phyloP scores from a whole-genome alignment of 2,888 invertebrate genomes.

The Melitaea athalia region DNA sequence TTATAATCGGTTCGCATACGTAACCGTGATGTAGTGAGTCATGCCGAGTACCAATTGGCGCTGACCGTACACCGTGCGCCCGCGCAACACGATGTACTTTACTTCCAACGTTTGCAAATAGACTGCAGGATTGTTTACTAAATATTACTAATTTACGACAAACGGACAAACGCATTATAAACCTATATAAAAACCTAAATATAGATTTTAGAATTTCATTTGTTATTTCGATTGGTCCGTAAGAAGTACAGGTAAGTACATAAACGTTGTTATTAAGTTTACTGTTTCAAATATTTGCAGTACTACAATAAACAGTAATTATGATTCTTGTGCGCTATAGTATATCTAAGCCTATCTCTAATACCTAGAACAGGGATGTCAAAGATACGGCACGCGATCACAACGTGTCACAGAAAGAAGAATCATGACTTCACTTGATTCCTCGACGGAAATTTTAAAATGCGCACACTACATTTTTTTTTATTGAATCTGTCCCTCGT shows the following conservation, averaged over 20 bases:
- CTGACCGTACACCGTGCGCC: constrained; percentile 22
- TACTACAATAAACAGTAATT: background rate
- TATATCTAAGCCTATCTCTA: too few relatives aligned
- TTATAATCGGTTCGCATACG: constrained; percentile 25
- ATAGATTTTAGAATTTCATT: too few relatives aligned
- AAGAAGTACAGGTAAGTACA: background rate
- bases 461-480: too few relatives aligned
- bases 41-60: constrained; percentile 57
- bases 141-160: constrained; percentile 5
- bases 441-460: too few relatives aligned
- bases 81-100: constrained; percentile 20
- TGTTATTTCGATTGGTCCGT: background rate
- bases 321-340: too few relatives aligned
- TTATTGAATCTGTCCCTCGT: too few relatives aligned
- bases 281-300: background rate
- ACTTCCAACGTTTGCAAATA: constrained; percentile 14
- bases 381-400: too few relatives aligned
- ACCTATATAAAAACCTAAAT: too few relatives aligned
- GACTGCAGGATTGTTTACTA: constrained; percentile 16
- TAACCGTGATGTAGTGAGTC: constrained; percentile 50
- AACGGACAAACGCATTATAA: background rate
- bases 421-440: too few relatives aligned
- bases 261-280: constrained; percentile 2
- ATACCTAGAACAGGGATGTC: too few relatives aligned
- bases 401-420: too few relatives aligned